Evolutionary conservation across 2,888 invertebrate genomes (phyloP).

Genomic region (Mythimna loreyi): DNA sequence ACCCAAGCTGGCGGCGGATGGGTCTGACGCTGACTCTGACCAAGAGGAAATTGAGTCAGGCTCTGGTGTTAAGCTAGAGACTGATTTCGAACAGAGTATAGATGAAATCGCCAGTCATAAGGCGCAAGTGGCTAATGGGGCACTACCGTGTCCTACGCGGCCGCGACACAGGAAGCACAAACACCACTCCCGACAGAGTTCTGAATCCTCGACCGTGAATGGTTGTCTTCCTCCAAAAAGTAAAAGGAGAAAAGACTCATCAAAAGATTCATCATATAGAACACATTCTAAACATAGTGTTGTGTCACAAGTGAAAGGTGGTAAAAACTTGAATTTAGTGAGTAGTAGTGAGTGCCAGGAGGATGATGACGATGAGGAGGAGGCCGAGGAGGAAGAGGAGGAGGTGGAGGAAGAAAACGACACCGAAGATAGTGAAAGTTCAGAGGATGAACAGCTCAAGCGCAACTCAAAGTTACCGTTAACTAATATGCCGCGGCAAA

Average conservation of each 20-base stretch:
- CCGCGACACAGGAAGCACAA: conserved; percentile 86
- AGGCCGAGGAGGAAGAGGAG: conserved; percentile 66
- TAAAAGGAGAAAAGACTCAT: conserved; percentile 84
- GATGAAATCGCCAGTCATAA: conserved; percentile 87
- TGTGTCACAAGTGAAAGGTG: conserved; percentile 86
- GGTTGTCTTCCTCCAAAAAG: conserved; percentile 82
- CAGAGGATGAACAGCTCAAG: conserved; percentile 87
- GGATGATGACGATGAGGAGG: conserved; percentile 76
- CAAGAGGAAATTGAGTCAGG: conserved; percentile 78
- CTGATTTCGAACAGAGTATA: conserved; percentile 89
- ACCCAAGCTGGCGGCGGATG: conserved; percentile 72
- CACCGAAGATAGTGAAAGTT: conserved; percentile 79
- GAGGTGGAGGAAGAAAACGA: conserved; percentile 69
- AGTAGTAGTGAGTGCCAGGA: conserved; percentile 88
- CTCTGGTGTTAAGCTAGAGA: conserved; percentile 87
- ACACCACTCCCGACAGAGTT: conserved; percentile 82
- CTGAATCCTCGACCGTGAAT: conserved; percentile 77
- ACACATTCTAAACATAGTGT: conserved; percentile 80
- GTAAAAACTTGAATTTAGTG: conserved; percentile 89
- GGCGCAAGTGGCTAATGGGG: conserved; percentile 82
- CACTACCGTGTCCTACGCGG: conserved; percentile 77
- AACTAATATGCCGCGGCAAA: conserved; percentile 82
- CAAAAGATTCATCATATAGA: conserved; percentile 82
- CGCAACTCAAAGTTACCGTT: conserved; percentile 88
- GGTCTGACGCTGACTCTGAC: conserved; percentile 72